Conservation (phyloP, 2,797 vertebrate species). For the Hylomyscus alleni region DNA sequence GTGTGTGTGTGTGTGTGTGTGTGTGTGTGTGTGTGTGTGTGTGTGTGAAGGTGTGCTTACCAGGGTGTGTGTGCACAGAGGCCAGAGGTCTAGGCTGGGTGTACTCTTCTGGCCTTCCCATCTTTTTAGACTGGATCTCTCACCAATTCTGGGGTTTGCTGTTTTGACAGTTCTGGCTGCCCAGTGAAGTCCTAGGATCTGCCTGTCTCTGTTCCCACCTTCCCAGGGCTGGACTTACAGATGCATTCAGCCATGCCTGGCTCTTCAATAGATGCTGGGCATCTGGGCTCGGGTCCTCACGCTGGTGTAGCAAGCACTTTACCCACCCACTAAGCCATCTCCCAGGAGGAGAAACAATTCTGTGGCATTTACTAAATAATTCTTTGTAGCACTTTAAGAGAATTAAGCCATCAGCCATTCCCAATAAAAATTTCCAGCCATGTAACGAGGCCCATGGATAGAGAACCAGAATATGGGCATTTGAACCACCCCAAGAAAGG, state of each 20-base stretch:
- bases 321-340: neutral
- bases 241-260: neutral
- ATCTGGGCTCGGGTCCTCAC: no score
- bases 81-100: neutral
- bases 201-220: neutral
- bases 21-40: neutral
- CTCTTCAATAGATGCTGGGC: neutral
- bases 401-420: conserved; percentile 38
- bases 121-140: neutral
- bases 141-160: neutral
- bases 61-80: neutral
- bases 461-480: neutral
- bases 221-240: neutral
- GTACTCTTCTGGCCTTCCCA: neutral
- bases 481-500: conserved; percentile 1
- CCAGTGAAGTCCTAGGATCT: neutral
- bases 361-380: conserved; percentile 47
- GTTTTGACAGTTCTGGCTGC: neutral
- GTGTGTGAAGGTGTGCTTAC: no score
- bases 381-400: neutral
- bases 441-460: neutral
- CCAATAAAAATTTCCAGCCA: conserved; percentile 4
- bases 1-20: neutral
- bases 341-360: neutral
- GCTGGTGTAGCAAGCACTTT: neutral